phyloP scores from a whole-genome alignment of 1,140 invertebrate genomes.

The Rhynchophorus ferrugineus region DNA sequence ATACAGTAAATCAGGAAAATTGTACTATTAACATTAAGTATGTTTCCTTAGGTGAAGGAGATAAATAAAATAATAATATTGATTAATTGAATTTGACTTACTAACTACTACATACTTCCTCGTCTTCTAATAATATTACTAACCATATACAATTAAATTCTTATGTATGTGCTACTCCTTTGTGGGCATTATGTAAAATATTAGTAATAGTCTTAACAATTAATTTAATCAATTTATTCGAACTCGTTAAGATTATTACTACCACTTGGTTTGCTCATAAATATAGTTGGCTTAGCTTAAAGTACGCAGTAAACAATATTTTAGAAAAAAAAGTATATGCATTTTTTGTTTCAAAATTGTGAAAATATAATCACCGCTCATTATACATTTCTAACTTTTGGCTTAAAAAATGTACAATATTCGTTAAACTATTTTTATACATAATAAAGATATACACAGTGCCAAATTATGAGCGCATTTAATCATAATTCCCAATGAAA shows the following conservation, averaged over 20 bases:
- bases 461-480: neutral
- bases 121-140: no score
- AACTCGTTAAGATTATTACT: constrained; percentile 1
- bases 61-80: no score
- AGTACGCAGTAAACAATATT: constrained; percentile 2
- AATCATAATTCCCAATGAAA: no score
- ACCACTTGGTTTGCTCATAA: neutral
- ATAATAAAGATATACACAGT: neutral
- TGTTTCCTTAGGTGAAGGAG: no score
- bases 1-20: no score
- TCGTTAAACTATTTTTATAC: neutral
- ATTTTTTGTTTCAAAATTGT: neutral
- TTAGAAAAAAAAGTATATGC: constrained; percentile 4
- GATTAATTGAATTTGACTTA: no score
- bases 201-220: constrained; percentile 3
- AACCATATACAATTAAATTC: no score
- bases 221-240: constrained; percentile 4
- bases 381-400: neutral
- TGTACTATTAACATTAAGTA: no score
- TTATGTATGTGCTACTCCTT: neutral
- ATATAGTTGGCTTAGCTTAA: constrained; percentile 2
- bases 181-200: constrained; percentile 3
- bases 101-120: no score
- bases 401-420: neutral
- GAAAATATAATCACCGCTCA: neutral